Conservation (phyloP, 1,140 invertebrate species). For the Streblospio benedicti region DNA sequence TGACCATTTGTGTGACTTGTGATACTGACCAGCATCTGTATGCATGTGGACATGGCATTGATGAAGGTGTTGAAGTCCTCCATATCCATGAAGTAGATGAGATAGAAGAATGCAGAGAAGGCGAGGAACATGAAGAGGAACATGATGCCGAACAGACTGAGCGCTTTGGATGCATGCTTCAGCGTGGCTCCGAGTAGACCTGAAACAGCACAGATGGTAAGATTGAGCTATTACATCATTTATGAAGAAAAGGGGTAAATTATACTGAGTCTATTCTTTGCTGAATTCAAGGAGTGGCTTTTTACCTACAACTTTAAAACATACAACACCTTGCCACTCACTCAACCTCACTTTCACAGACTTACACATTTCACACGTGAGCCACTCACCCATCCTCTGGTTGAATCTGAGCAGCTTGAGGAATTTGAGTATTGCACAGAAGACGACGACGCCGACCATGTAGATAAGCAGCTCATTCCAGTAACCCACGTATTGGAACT, state of each 20-base stretch:
- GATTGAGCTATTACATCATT: not conserved
- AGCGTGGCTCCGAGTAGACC: slow-evolving; percentile 45
- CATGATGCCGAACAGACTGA: slow-evolving; percentile 45
- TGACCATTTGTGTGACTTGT: not conserved
- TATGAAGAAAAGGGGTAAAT: too few relatives aligned
- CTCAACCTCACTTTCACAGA: too few relatives aligned
- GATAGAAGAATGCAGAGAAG: slow-evolving; percentile 50
- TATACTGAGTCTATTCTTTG: too few relatives aligned
- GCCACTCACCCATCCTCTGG: slow-evolving; percentile 42
- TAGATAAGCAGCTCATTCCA: slow-evolving; percentile 50
- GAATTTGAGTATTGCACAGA: slow-evolving; percentile 51
- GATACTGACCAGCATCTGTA: slow-evolving; percentile 54
- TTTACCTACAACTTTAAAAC: too few relatives aligned
- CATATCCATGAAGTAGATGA: slow-evolving; percentile 47
- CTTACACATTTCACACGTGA: too few relatives aligned
- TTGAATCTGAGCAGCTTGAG: slow-evolving; percentile 53
- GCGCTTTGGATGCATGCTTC: slow-evolving; percentile 29
- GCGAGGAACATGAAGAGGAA: slow-evolving; percentile 45
- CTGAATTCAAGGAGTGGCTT: too few relatives aligned
- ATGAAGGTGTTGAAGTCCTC: slow-evolving; percentile 50
- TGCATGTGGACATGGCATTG: slow-evolving; percentile 47
- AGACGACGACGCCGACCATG: slow-evolving; percentile 49
- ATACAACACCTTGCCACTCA: too few relatives aligned
- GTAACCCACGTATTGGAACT: slow-evolving; percentile 48
- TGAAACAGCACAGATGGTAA: not conserved